Base-by-base conservation (phyloP, 2,797 vertebrate genomes). In the Arnoldichthys spilopterus region DNA sequence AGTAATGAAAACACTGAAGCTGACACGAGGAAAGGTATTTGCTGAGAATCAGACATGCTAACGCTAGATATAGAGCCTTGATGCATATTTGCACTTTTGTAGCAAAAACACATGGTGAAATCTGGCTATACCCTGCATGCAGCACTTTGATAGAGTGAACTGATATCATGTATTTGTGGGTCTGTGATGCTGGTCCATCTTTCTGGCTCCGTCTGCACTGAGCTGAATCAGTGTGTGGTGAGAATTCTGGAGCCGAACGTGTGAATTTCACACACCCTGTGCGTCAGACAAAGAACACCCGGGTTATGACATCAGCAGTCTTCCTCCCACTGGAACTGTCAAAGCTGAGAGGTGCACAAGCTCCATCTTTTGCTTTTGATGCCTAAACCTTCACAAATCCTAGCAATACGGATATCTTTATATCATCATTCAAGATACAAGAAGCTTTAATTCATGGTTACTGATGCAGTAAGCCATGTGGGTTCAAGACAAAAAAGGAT, bases 291-390 rank as follows among this genome's bases (percentile, higher is more conserved):
- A 81, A 79, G 51, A 83, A 82, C 73, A 82, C 30, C 40, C 32
- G 69, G 79, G 76, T 82, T 73, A 80, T 75, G 71, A 79, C 66
- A 74, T 80, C 82, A 71, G 67, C 78, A 68, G 77, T 72, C 76
- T 74, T 54, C 70, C 43, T 76, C 66, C 24, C 71, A 79, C 74
- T 82, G 68, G 66, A 76, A 66, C 82, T 82, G 76, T 75, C 49
- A 75, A 62, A 49, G 72, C 43, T 82, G 40, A 74, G 69, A 83
- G 63, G 58, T 18, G 13, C 49, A 32, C 58, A 24, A n/a, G 26
- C 24, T 51, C 62, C 72, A 26, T 49, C 5, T 72, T 71, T 74
- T 72, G 43, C 51, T 22, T 72, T 73, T 51, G 68, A 34, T 53
- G 64, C 54, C 40, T 66, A 30, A 40, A 53, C 15, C 61, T 62